phyloP scores from a whole-genome alignment of 1,140 invertebrate genomes.

The Laupala kohalensis region DNA sequence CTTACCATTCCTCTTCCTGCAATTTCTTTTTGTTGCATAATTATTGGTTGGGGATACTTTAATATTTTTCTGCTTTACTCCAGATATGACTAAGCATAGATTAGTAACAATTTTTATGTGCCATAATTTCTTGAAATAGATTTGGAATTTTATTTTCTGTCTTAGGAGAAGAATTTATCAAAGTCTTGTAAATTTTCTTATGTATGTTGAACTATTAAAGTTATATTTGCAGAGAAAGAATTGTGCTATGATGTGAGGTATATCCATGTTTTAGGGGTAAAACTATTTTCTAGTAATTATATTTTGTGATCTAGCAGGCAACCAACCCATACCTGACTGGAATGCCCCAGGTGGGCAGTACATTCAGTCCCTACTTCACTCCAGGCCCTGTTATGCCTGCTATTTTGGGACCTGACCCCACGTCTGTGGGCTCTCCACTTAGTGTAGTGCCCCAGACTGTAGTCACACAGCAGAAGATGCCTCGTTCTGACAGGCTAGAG shows the following conservation, averaged over 20 bases:
- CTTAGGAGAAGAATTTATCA: background rate
- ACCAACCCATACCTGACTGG: constrained; percentile 79
- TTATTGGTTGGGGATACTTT: background rate
- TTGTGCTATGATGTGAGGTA: no score
- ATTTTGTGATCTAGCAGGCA: constrained; percentile 40
- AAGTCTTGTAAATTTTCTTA: background rate
- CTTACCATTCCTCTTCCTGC: background rate
- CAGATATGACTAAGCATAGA: background rate
- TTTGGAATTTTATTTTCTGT: background rate
- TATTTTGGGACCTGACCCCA: constrained; percentile 66
- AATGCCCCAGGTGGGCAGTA: constrained; percentile 67
- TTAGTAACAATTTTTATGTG: background rate
- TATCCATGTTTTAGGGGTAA: no score
- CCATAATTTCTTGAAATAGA: background rate
- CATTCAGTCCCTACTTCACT: constrained; percentile 77
- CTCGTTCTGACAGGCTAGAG: constrained; percentile 89
- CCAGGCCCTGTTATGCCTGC: constrained; percentile 74
- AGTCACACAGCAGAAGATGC: constrained; percentile 78
- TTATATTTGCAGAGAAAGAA: background rate
- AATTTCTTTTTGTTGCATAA: background rate
- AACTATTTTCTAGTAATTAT: background rate
- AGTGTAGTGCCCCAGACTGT: constrained; percentile 69
- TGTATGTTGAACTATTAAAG: background rate
- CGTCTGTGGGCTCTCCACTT: constrained; percentile 43
- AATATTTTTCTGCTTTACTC: background rate